Evolutionary conservation across 2,888 invertebrate species (phyloP), one percentile per base, ranked within the genome.

Genomic region (Drosophila flavopinicola): DNA sequence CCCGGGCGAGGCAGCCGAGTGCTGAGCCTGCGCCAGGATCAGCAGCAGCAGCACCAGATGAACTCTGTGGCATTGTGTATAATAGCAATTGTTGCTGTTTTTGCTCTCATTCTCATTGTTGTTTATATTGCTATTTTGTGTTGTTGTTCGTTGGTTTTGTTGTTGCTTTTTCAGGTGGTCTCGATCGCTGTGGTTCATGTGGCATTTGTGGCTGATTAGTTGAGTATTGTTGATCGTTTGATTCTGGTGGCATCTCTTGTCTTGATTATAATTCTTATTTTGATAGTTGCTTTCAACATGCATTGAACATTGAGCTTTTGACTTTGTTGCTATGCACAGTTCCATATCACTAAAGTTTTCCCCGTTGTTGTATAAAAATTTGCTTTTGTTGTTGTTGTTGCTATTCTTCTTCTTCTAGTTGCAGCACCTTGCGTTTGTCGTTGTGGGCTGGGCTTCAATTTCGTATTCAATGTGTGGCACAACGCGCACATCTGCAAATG

Each of bases 231-330:
- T n/a, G n/a, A n/a, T 66, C 78, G 69, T 51, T 61, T 54, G 64
- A 68, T 69, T 87, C 65, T 85, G 88, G 75, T 88, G 88, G 79
- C 88, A 86, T 83, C 80, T 85, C 82, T 87, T 85, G 75, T 82
- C n/a, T n/a, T n/a, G 74, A 51, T 51, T 45, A 41, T 51, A n/a
- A 30, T 60, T 51, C 45, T 78, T 76, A 82, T 82, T 60, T 79
- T 87, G 82, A 78, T 78, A 80, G 77, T 72, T 73, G 74, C 77
- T 85, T 79, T 63, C 32, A 20, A 44, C 66, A 69, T 49, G 84
- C 76, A 77, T 77, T 84, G 76, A 77, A 84, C 80, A 76, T 73
- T 84, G 77, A 58, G 73, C 84, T 84, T 78, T 78, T 85, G 77
- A 82, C 85, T 58, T 85, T 82, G 64, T 84, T 76, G 77, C 68